Percentiles rank a stretch among this genome's conserved stretches.
Evolutionary conservation across 2,113 vertebrate species (phyloP).

Genomic region (Xiphias gladius): DNA sequence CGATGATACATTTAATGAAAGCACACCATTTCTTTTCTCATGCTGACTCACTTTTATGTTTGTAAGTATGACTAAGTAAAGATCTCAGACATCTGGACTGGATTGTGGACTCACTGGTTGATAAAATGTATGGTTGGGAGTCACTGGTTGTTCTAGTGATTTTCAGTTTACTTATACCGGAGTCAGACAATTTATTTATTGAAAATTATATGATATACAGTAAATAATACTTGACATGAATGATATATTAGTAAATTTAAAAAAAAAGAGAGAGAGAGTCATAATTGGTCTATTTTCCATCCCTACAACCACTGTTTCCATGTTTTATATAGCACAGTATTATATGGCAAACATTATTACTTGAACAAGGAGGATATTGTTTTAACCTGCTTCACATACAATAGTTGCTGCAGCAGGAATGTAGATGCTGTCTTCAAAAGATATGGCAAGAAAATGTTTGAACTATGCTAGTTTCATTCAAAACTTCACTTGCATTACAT

Average conservation of each 20-base stretch:
- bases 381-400: not conserved
- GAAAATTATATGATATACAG: not conserved
- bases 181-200: not conserved
- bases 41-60: not conserved
- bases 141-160: no score
- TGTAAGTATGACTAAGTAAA: not conserved
- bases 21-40: not conserved
- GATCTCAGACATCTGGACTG: not conserved
- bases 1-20: no score
- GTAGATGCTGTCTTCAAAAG: not conserved
- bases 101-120: no score
- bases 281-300: not conserved
- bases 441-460: not conserved
- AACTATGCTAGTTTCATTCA: no score
- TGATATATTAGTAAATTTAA: no score
- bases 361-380: not conserved
- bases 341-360: no score
- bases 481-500: not conserved
- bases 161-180: not conserved
- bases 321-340: no score
- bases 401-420: not conserved
- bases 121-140: no score
- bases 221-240: no score
- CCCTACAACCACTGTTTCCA: no score
- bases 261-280: not conserved